Evolutionary conservation across 2,888 invertebrate species (phyloP).

Genomic region (Teinopalpus imperialis): DNA sequence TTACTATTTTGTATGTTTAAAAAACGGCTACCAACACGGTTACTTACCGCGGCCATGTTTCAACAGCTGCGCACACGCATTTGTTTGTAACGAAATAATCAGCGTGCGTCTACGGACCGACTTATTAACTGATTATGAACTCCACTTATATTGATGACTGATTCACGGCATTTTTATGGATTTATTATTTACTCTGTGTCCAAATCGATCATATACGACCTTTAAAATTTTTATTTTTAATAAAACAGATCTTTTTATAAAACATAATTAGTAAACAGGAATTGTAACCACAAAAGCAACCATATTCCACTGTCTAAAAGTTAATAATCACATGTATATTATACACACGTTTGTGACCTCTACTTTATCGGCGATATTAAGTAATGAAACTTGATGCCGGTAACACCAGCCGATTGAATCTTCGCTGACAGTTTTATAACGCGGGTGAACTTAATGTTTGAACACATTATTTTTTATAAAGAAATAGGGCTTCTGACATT

Average conservation of each 20-base stretch:
- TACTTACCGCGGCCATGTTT: slow-evolving; percentile 47
- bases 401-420: slow-evolving; percentile 6
- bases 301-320: too few relatives aligned
- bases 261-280: too few relatives aligned
- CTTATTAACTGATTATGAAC: slow-evolving; percentile 18
- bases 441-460: slow-evolving; percentile 9
- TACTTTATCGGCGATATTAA: slow-evolving; percentile 12
- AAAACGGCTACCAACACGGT: slow-evolving; percentile 57
- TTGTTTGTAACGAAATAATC: slow-evolving; percentile 59
- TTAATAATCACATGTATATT: too few relatives aligned
- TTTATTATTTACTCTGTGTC: too few relatives aligned
- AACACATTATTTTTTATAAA: too few relatives aligned
- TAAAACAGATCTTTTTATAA: too few relatives aligned
- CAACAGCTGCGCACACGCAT: slow-evolving; percentile 55
- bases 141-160: slow-evolving; percentile 3
- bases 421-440: slow-evolving; percentile 24
- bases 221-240: too few relatives aligned
- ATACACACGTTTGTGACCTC: too few relatives aligned
- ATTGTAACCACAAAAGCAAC: too few relatives aligned
- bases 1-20: slow-evolving; percentile 42
- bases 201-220: too few relatives aligned
- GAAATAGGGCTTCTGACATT: too few relatives aligned
- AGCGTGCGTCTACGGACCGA: slow-evolving; percentile 25
- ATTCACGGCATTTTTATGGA: slow-evolving; percentile 1
- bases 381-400: slow-evolving; percentile 17